Base-by-base conservation (phyloP, 2,113 vertebrate genomes). In the Tenebrosternarchus preto region DNA sequence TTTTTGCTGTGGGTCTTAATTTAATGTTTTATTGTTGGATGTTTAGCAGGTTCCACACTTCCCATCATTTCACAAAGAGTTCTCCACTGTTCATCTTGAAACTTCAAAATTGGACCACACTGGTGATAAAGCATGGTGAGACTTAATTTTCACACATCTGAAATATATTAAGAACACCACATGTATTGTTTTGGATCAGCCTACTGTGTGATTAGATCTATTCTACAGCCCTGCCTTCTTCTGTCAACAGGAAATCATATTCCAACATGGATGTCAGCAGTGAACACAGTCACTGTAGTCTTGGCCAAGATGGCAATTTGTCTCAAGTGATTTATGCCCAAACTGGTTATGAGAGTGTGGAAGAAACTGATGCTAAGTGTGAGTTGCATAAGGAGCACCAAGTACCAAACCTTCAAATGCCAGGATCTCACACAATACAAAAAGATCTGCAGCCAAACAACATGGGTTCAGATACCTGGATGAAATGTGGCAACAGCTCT, bases 71-170 rank as follows among this genome's bases (percentile, higher is more conserved):
- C 1, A 1, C 9, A 39, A 16, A 4, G 1, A 20, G 20, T 8
- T 81, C 1, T 86, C 84, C 29, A 0, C 46, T 5, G n/a, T 86
- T 73, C 71, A 3, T 0, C 11, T 89, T 16, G 83, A 86, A 1
- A 29, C 67, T 0, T 20, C 46, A 22, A 80, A 83, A 66, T 15
- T 64, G 55, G 12, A 53, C 27, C 20, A 72, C 39, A 43, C 73
- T 29, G 80, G 85, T 9, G 76, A 16, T 6, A 86, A 90, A 67
- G 29, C 22, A 27, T 76, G 82, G 91, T 93, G 5, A 81, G 88
- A 4, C 12, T 50, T 69, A 46, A 12, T 74, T 39, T 66, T 39
- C 4, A 67, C 15, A 39, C 33, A 12, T 53, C 16, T 2, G 17
- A 79, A 55, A 31, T 5, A 11, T 56, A 25, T 29, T 31, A 15